A percentile compares a stretch with the other conserved stretches of the same genome.
These are phyloP conservation scores for Gallinago jamesoni DNA, from an alignment of 2,113 vertebrate genomes.

Conservation along the genomic window DNA sequence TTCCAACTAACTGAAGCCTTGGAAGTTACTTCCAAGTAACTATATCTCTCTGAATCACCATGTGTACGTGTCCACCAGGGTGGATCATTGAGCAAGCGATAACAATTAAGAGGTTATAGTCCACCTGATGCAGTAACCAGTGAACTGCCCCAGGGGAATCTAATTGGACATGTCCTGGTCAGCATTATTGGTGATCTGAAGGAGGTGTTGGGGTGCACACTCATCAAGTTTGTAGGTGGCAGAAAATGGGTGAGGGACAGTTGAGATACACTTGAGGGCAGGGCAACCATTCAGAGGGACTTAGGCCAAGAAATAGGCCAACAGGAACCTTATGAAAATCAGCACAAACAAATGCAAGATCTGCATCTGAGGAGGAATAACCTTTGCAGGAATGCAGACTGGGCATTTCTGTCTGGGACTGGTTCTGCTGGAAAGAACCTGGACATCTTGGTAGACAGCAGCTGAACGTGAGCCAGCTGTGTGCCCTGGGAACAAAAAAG, in stretches of 20 bases:
- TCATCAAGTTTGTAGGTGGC: background rate
- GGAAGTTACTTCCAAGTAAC: background rate
- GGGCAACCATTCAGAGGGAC: background rate
- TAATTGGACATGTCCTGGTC: background rate
- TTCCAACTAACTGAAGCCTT: background rate
- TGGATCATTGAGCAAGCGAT: background rate
- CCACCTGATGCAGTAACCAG: background rate
- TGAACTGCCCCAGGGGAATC: background rate
- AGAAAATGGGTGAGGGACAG: background rate
- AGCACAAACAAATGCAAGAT: rapidly evolving
- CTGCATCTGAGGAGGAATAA: background rate
- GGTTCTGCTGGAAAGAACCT: background rate
- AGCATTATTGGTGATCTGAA: background rate
- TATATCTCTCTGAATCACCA: background rate
- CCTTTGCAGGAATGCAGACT: background rate
- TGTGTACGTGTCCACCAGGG: rapidly evolving
- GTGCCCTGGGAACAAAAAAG: background rate
- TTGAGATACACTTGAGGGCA: background rate
- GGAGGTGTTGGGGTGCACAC: background rate
- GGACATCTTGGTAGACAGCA: background rate
- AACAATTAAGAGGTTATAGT: background rate
- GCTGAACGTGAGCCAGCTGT: background rate
- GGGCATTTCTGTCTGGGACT: background rate
- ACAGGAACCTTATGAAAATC: background rate
- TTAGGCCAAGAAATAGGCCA: background rate